Conservation (phyloP, 2,113 vertebrate species). For the Percina caprodes region DNA sequence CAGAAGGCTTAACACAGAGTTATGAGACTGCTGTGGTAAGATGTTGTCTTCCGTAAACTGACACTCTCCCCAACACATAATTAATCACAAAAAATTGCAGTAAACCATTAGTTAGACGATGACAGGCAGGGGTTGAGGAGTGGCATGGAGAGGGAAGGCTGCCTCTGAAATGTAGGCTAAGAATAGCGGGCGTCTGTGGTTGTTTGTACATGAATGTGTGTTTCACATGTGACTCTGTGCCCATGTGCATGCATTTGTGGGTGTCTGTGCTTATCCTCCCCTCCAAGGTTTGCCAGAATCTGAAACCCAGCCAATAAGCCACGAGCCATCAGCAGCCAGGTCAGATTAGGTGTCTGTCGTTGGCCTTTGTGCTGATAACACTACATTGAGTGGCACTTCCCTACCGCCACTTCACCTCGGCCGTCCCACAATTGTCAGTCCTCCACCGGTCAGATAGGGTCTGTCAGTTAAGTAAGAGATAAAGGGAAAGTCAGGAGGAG, state of each 20-base stretch:
- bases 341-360: slow-evolving; percentile 77
- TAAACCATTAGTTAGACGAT: slow-evolving; percentile 66
- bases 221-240: neutral
- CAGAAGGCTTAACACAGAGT: slow-evolving; percentile 38
- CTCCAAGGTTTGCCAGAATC: slow-evolving; percentile 44
- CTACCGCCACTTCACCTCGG: slow-evolving; percentile 83
- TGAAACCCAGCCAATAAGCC: slow-evolving; percentile 67
- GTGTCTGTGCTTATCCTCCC: slow-evolving; percentile 42
- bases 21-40: slow-evolving; percentile 51
- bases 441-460: slow-evolving; percentile 80
- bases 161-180: slow-evolving; percentile 32
- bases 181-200: slow-evolving; percentile 30
- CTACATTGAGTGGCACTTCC: slow-evolving; percentile 86
- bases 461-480: slow-evolving; percentile 88
- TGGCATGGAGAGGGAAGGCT: slow-evolving; percentile 40
- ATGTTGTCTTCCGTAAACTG: slow-evolving; percentile 59
- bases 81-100: slow-evolving; percentile 73
- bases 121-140: slow-evolving; percentile 56
- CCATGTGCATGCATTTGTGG: slow-evolving; percentile 3
- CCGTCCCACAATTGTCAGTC: slow-evolving; percentile 82
- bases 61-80: slow-evolving; percentile 72
- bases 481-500: slow-evolving; percentile 75
- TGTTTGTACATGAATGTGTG: slow-evolving; percentile 23
- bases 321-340: slow-evolving; percentile 78
- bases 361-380: slow-evolving; percentile 80